These are phyloP conservation scores for Physella acuta DNA, from an alignment of 1,140 invertebrate species.

Conservation along the genomic window DNA sequence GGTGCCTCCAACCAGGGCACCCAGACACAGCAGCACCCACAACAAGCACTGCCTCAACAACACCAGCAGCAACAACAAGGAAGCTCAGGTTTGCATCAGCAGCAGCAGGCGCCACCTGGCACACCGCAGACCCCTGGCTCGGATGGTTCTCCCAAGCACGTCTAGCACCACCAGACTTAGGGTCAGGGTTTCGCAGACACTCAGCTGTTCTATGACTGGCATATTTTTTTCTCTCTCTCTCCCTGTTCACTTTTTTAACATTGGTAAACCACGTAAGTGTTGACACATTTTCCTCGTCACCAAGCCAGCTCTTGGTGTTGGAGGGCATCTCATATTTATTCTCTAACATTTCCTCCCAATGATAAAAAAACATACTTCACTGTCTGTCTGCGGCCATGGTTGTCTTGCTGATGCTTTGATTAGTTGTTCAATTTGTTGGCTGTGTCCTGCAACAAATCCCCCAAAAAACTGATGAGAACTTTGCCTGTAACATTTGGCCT, in stretches of 20 bases:
- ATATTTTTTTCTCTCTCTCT: too few species aligned
- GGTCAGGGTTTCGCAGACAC: background rate
- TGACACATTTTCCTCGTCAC: background rate
- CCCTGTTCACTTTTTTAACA: background rate
- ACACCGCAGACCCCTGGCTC: background rate
- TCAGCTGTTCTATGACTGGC: background rate
- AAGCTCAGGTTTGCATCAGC: constrained; percentile 10
- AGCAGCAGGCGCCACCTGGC: background rate
- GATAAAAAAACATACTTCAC: background rate
- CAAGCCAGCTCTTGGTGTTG: background rate
- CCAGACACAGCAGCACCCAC: constrained; percentile 12
- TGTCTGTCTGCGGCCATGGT: background rate
- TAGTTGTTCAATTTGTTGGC: background rate
- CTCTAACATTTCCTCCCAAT: background rate
- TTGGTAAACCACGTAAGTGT: background rate
- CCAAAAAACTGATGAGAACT: background rate
- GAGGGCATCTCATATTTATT: background rate
- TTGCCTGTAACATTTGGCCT: background rate
- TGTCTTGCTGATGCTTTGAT: background rate
- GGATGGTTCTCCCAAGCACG: constrained; percentile 13
- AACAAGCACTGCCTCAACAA: background rate
- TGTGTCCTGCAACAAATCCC: background rate
- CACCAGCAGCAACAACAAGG: constrained; percentile 10
- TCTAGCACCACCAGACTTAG: background rate
- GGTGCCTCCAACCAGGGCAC: constrained; percentile 12